These are phyloP conservation scores for Lepus townsendii DNA, from an alignment of 2,797 vertebrate species.

Conservation along the genomic window DNA sequence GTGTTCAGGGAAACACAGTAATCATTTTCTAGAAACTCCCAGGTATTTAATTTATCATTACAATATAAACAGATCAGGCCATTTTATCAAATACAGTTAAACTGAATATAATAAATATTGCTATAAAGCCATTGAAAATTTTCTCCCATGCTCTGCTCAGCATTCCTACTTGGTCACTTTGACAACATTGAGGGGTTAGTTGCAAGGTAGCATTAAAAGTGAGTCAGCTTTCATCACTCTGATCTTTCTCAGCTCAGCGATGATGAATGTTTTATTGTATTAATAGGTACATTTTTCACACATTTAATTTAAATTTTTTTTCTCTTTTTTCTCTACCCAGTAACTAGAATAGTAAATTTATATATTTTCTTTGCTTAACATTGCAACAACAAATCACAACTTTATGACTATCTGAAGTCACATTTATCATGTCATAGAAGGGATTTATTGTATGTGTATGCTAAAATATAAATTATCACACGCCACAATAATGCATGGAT, in stretches of 20 bases:
- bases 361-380: neutral
- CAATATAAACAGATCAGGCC: neutral
- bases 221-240: neutral
- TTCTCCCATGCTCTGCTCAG: neutral
- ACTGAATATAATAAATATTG: neutral
- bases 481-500: neutral
- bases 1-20: neutral
- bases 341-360: neutral
- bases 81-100: slow-evolving; percentile 32
- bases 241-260: neutral
- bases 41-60: neutral
- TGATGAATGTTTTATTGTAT: neutral
- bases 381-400: neutral
- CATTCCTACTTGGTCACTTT: neutral
- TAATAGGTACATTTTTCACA: neutral
- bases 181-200: neutral
- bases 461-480: slow-evolving; percentile 28
- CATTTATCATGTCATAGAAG: neutral
- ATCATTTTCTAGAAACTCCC: neutral
- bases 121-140: neutral
- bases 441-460: neutral
- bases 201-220: neutral
- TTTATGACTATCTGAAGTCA: neutral
- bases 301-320: neutral
- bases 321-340: neutral